Conservation (phyloP, 2,888 invertebrate species). For the Atherix ibis region DNA sequence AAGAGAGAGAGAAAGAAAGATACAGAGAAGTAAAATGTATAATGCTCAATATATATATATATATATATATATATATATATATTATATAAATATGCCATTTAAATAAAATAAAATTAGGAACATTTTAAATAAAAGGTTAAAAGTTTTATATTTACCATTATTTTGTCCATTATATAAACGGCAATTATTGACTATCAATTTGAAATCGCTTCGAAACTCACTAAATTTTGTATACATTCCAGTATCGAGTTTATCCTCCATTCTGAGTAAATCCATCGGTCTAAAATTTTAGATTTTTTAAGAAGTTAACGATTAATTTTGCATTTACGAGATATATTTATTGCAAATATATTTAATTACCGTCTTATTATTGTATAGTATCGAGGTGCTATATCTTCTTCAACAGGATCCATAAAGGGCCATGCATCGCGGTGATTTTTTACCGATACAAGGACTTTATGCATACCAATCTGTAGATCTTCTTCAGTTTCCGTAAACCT, state of each 20-base stretch:
- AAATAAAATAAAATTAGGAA: too few species aligned
- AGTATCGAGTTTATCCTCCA: slow-evolving; percentile 73
- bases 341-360: slow-evolving; percentile 16
- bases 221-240: slow-evolving; percentile 64
- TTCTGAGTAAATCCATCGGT: slow-evolving; percentile 77
- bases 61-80: too few species aligned
- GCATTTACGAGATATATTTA: too few species aligned
- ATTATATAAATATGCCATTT: too few species aligned
- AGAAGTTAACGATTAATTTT: too few species aligned
- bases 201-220: slow-evolving; percentile 77
- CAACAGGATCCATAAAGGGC: slow-evolving; percentile 88
- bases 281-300: too few species aligned
- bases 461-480: slow-evolving; percentile 77
- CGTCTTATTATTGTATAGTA: slow-evolving; percentile 56
- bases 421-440: slow-evolving; percentile 83
- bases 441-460: slow-evolving; percentile 76
- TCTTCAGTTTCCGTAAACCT: slow-evolving; percentile 48
- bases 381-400: slow-evolving; percentile 83
- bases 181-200: slow-evolving; percentile 84
- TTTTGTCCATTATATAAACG: slow-evolving; percentile 82
- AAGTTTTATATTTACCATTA: slow-evolving; percentile 47
- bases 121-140: slow-evolving; percentile 3
- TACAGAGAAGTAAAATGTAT: too few species aligned
- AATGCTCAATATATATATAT: too few species aligned
- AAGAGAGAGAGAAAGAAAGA: too few species aligned